A percentile compares a stretch with the other conserved stretches of the same genome.
Evolutionary conservation across 1,140 invertebrate genomes (phyloP).

Genomic region (Bombus superbus): DNA sequence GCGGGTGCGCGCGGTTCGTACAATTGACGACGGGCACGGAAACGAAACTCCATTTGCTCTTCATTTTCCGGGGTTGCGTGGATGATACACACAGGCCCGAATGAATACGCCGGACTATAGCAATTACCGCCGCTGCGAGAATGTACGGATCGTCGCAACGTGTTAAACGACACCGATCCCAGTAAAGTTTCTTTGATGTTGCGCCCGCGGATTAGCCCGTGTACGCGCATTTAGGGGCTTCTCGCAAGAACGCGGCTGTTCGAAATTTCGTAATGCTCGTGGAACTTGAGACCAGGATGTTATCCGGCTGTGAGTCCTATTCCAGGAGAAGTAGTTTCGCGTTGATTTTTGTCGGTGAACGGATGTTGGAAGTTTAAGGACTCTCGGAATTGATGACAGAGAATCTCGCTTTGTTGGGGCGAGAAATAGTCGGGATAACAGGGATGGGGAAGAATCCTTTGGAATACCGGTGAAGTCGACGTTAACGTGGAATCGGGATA

Average conservation of each 20-base stretch:
- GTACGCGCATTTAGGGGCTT: slow-evolving; percentile 4
- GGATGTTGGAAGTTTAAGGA: slow-evolving; percentile 13
- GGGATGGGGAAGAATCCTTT: background rate
- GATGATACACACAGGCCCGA: slow-evolving; percentile 30
- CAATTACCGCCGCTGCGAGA: slow-evolving; percentile 51
- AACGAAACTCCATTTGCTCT: slow-evolving; percentile 57
- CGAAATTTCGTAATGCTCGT: slow-evolving; percentile 31
- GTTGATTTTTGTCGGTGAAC: slow-evolving; percentile 34
- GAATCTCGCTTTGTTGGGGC: background rate
- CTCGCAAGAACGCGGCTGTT: slow-evolving; percentile 34
- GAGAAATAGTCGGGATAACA: background rate
- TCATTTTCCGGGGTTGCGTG: slow-evolving; percentile 23
- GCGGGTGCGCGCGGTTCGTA: background rate
- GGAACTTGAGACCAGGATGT: slow-evolving; percentile 10
- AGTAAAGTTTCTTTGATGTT: slow-evolving; percentile 67
- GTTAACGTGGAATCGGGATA: too few species aligned
- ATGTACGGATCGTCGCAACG: slow-evolving; percentile 47
- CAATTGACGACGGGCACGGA: slow-evolving; percentile 31
- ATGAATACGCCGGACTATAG: slow-evolving; percentile 51
- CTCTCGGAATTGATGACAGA: slow-evolving; percentile 29
- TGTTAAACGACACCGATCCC: slow-evolving; percentile 65
- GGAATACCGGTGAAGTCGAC: background rate
- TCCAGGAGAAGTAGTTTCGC: slow-evolving; percentile 26
- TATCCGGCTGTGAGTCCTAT: background rate
- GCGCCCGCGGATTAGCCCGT: slow-evolving; percentile 33